phyloP scores from a whole-genome alignment of 1,140 invertebrate species.

The Chionoecetes opilio region DNA sequence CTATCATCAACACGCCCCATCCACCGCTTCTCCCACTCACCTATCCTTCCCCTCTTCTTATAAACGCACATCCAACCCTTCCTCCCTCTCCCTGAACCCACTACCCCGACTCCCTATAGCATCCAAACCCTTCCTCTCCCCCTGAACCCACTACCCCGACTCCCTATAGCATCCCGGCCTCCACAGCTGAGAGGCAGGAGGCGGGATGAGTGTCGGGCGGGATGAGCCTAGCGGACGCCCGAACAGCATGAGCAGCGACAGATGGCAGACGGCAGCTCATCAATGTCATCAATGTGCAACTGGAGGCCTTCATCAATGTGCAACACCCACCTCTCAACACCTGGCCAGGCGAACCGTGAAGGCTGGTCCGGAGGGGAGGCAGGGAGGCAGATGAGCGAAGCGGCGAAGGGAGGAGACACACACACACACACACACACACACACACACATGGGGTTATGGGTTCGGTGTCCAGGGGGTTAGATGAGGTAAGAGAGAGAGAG shows the following conservation, averaged over 20 bases:
- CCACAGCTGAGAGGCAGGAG: no score
- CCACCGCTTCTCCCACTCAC: background rate
- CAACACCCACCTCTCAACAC: slow-evolving; percentile 34
- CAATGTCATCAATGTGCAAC: slow-evolving; percentile 70
- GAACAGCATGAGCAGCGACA: slow-evolving; percentile 13
- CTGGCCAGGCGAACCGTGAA: background rate
- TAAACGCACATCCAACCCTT: no score
- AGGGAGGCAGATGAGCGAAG: background rate
- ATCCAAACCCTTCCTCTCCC: background rate
- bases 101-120: background rate
- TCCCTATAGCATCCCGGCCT: no score
- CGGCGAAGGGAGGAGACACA: background rate
- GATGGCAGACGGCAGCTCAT: slow-evolving; percentile 60
- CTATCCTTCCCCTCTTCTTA: background rate
- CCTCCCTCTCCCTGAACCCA: background rate
- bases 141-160: no score
- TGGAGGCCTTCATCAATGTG: slow-evolving; percentile 66
- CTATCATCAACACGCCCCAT: no score
- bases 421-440: background rate
- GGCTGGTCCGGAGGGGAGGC: slow-evolving; percentile 14
- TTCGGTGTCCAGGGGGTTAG: no score
- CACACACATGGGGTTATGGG: background rate
- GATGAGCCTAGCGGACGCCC: background rate
- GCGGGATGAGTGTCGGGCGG: no score
- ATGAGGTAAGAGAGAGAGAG: no score